Conservation (phyloP, 35 echinoderm and acorn worm species). For the Heliocidaris erythrogramma region DNA sequence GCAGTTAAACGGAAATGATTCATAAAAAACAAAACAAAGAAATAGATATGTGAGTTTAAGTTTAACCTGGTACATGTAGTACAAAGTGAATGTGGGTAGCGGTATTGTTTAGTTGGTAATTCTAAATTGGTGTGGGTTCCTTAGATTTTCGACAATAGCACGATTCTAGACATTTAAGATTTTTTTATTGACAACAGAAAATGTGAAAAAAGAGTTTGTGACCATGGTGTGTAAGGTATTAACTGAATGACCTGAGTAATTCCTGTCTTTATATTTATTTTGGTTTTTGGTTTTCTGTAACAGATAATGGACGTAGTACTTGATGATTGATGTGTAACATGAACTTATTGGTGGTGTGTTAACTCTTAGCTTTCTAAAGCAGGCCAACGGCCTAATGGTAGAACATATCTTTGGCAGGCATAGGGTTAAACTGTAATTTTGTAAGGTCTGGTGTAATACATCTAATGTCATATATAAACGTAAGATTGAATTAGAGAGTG, state of each 20-base stretch:
- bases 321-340: conserved; percentile 23
- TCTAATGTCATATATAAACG: conserved; percentile 23
- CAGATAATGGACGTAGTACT: conserved; percentile 16
- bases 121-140: conserved; percentile 8
- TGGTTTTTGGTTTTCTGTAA: neutral
- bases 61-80: neutral
- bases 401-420: neutral
- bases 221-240: conserved; percentile 2
- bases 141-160: conserved; percentile 34
- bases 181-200: neutral
- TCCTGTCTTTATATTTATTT: neutral
- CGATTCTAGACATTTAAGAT: neutral
- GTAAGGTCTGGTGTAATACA: conserved; percentile 38
- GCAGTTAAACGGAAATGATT: neutral
- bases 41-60: neutral
- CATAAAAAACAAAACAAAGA: neutral
- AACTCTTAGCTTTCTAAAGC: neutral
- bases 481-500: conserved; percentile 31
- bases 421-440: neutral
- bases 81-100: neutral
- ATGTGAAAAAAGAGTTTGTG: conserved; percentile 1
- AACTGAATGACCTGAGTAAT: neutral
- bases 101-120: neutral
- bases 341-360: conserved; percentile 36
- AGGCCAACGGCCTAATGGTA: neutral